Percentiles rank a stretch among this genome's conserved stretches.
phyloP scores from a whole-genome alignment of 2,797 vertebrate genomes.

The Pterois miles region DNA sequence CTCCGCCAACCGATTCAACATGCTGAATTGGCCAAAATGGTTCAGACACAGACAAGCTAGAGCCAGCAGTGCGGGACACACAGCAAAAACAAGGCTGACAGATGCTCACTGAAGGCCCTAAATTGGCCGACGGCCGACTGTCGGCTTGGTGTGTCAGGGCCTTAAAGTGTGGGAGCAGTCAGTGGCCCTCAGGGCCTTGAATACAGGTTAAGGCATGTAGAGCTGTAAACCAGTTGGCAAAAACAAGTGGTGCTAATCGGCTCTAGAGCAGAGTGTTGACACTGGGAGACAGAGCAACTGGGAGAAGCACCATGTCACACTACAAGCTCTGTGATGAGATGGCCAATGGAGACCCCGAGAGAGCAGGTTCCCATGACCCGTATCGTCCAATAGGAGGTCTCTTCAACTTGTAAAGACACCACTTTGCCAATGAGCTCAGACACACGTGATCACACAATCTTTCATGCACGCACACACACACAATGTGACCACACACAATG shows the following conservation, averaged over 20 bases:
- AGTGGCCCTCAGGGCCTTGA: conserved; percentile 18
- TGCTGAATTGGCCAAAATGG: no score
- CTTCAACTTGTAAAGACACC: conserved; percentile 66
- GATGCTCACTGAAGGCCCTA: no score
- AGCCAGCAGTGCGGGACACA: no score
- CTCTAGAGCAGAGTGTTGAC: conserved; percentile 45
- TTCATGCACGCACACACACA: conserved; percentile 7
- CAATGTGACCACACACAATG: conserved; percentile 21
- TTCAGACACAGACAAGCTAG: no score
- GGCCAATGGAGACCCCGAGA: conserved; percentile 65
- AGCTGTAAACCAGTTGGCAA: conserved; percentile 60
- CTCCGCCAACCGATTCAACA: no score
- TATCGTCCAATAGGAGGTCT: conserved; percentile 62
- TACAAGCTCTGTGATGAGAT: conserved; percentile 47
- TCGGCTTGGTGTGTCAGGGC: no score
- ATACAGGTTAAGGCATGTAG: conserved; percentile 59
- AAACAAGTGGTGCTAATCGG: conserved; percentile 68
- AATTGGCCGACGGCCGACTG: no score
- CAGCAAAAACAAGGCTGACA: no score
- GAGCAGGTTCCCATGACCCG: conserved; percentile 79
- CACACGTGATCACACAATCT: conserved; percentile 34
- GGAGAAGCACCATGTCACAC: conserved; percentile 52
- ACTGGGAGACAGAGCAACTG: conserved; percentile 47
- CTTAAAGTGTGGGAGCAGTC: conserved; percentile 32
- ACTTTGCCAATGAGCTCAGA: conserved; percentile 38